Evolutionary conservation across 1,140 invertebrate species (phyloP).

Genomic region (Oncopeltus fasciatus): DNA sequence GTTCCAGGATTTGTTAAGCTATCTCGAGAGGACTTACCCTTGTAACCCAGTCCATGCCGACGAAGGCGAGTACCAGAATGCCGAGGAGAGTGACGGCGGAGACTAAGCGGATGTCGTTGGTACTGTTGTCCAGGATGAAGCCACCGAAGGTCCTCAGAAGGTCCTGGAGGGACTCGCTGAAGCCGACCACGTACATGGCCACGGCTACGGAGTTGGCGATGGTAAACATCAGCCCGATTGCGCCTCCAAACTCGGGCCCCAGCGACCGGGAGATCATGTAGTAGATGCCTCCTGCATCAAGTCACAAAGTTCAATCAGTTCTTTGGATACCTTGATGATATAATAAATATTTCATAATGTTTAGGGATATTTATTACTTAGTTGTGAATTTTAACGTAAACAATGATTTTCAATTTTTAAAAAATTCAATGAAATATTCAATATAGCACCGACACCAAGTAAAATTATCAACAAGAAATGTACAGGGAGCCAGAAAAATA

Average conservation of each 20-base stretch:
- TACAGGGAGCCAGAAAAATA: too few relatives aligned
- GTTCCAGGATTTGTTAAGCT: too few relatives aligned
- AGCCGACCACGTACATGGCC: conserved; percentile 95
- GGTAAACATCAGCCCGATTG: conserved; percentile 69
- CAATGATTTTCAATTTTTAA: too few relatives aligned
- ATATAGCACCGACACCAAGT: too few relatives aligned
- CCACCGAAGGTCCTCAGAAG: conserved; percentile 38
- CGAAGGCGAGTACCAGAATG: conserved; percentile 63
- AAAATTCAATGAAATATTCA: too few relatives aligned
- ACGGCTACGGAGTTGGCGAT: conserved; percentile 92
- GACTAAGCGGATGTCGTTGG: conserved; percentile 42
- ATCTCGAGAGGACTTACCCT: conserved; percentile 37
- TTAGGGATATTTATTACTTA: too few relatives aligned
- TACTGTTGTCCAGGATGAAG: conserved; percentile 45
- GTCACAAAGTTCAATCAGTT: too few relatives aligned
- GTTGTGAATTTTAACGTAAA: too few relatives aligned
- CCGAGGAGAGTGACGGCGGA: conserved; percentile 61
- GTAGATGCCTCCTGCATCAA: conserved; percentile 73
- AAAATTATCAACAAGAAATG: too few relatives aligned
- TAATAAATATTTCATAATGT: too few relatives aligned
- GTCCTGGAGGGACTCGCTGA: conserved; percentile 77
- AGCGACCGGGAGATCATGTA: conserved; percentile 93
- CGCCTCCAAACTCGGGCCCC: conserved; percentile 91
- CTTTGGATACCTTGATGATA: too few relatives aligned
- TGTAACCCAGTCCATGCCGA: conserved; percentile 83